Percentiles rank a stretch among this genome's conserved stretches.
phyloP scores from a whole-genome alignment of 2,888 invertebrate genomes.

The Plebejus anna region DNA sequence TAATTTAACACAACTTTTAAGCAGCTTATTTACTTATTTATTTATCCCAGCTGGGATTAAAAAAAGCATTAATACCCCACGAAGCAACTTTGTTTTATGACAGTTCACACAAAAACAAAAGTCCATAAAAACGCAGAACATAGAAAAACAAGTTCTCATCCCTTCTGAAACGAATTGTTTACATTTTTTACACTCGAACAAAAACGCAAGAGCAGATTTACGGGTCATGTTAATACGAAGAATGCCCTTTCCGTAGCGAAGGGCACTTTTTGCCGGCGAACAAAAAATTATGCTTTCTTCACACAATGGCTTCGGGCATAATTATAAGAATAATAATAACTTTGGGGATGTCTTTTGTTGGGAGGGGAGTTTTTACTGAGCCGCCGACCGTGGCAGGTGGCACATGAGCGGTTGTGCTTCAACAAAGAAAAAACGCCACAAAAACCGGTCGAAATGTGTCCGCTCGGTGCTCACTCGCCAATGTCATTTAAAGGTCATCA shows the following conservation, averaged over 20 bases:
- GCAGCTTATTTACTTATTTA: not conserved
- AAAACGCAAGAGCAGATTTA: constrained; percentile 52
- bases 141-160: constrained; percentile 40
- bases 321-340: constrained; percentile 74
- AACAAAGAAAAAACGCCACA: constrained; percentile 59
- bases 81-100: not conserved
- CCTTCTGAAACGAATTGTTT: constrained; percentile 60
- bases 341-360: constrained; percentile 74
- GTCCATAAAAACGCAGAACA: constrained; percentile 6
- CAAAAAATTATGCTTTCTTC: constrained; percentile 61
- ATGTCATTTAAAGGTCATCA: constrained; percentile 73
- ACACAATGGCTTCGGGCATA: constrained; percentile 68
- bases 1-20: not conserved
- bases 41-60: too few species aligned
- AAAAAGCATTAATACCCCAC: constrained; percentile 16
- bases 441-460: constrained; percentile 58
- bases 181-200: constrained; percentile 59
- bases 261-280: constrained; percentile 55
- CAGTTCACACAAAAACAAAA: constrained; percentile 16
- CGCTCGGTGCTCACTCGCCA: constrained; percentile 44
- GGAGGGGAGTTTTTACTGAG: constrained; percentile 69
- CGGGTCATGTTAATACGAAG: constrained; percentile 51
- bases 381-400: constrained; percentile 77
- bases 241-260: constrained; percentile 60
- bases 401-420: constrained; percentile 63